Percentiles rank a stretch among this genome's conserved stretches.
Conservation (phyloP, 2,113 vertebrate species). For the Elgaria multicarinata region DNA sequence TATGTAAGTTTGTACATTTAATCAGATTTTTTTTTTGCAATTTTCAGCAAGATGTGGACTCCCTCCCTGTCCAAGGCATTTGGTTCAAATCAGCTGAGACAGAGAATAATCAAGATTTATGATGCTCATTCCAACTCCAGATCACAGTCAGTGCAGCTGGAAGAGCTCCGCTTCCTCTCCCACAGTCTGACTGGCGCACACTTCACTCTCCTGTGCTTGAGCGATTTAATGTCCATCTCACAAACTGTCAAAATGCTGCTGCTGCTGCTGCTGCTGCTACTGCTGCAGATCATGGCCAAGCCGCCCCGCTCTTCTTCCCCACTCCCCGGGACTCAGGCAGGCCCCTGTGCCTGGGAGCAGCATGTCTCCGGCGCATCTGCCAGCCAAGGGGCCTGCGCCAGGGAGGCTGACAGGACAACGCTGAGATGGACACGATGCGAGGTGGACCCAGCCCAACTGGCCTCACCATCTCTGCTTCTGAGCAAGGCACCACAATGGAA, state of each 20-base stretch:
- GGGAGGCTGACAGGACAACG: rapidly evolving
- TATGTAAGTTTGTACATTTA: constrained; percentile 80
- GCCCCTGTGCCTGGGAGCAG: rapidly evolving
- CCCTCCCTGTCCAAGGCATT: constrained; percentile 72
- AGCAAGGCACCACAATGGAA: neutral
- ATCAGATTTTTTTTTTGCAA: constrained; percentile 75
- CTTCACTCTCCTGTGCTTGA: constrained; percentile 41
- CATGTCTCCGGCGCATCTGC: neutral
- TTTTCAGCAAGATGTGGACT: constrained; percentile 77
- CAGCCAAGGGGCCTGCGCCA: too few relatives aligned
- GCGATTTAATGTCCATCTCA: constrained; percentile 57
- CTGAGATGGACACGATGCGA: neutral
- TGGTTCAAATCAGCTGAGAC: constrained; percentile 79
- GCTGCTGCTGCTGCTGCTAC: constrained; percentile 38
- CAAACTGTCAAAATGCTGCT: constrained; percentile 45
- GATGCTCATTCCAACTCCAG: constrained; percentile 72
- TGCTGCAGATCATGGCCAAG: constrained; percentile 33
- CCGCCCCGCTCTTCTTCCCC: rapidly evolving
- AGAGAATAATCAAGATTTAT: constrained; percentile 83
- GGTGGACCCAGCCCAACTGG: neutral
- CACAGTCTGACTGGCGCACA: constrained; percentile 45
- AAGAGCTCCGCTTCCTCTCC: constrained; percentile 50
- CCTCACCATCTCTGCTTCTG: neutral
- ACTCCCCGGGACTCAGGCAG: rapidly evolving
- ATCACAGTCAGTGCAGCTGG: constrained; percentile 57